Evolutionary conservation across 2,888 invertebrate species (phyloP).

Genomic region (Epinotia demarniana): DNA sequence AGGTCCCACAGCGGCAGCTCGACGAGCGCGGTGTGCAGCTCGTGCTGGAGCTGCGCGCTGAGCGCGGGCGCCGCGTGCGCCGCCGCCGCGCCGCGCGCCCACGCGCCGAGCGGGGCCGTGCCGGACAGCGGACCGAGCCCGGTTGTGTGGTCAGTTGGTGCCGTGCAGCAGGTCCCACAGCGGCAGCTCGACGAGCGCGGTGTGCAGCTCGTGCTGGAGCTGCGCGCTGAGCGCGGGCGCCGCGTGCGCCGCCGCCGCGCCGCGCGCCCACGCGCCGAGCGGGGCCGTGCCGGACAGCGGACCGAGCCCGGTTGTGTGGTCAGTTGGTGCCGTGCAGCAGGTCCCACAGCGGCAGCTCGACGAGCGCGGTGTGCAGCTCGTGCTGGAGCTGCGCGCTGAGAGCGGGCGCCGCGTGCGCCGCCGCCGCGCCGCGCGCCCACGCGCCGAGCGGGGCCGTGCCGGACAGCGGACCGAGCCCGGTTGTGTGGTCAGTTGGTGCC

Average conservation of each 20-base stretch:
- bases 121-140: too few relatives aligned
- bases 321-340: too few relatives aligned
- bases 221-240: constrained; percentile 68
- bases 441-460: constrained; percentile 75
- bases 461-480: constrained; percentile 72
- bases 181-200: constrained; percentile 69
- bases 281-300: constrained; percentile 70
- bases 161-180: constrained; percentile 70
- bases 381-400: too few relatives aligned
- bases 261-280: constrained; percentile 69
- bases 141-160: too few relatives aligned
- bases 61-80: too few relatives aligned
- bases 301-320: constrained; percentile 76
- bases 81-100: too few relatives aligned
- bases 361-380: too few relatives aligned
- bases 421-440: constrained; percentile 63
- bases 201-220: constrained; percentile 66
- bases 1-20: too few relatives aligned
- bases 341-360: too few relatives aligned
- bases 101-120: too few relatives aligned
- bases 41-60: too few relatives aligned
- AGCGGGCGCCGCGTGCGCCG: too few relatives aligned
- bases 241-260: constrained; percentile 63
- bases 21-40: constrained; percentile 59
- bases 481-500: constrained; percentile 60